Conservation (phyloP, 2,113 vertebrate species). For the Ictidomys tridecemlineatus region DNA sequence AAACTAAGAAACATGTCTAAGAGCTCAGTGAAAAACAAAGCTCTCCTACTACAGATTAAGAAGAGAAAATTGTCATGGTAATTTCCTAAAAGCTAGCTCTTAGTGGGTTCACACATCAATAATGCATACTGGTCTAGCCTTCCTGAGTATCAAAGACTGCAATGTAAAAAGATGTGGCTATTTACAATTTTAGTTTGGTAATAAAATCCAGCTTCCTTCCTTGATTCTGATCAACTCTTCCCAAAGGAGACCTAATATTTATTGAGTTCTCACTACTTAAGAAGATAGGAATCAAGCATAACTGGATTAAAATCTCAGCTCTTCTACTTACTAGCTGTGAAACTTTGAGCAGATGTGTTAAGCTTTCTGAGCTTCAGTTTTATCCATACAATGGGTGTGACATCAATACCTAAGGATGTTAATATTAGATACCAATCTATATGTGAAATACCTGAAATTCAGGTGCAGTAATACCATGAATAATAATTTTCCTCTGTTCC, state of each 20-base stretch:
- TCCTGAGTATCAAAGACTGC: neutral
- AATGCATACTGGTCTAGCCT: neutral
- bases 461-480: neutral
- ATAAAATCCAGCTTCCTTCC: neutral
- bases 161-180: neutral
- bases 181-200: neutral
- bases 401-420: neutral
- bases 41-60: neutral
- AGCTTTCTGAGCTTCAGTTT: neutral
- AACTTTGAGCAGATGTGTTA: neutral
- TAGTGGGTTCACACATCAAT: neutral
- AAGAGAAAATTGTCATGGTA: neutral
- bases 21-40: neutral
- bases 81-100: conserved; percentile 31
- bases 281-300: neutral
- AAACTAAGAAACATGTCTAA: neutral
- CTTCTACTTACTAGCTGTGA: neutral
- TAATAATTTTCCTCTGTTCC: neutral
- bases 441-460: neutral
- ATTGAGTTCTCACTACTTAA: neutral
- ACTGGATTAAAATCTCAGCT: neutral
- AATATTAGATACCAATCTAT: neutral
- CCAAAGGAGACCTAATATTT: neutral
- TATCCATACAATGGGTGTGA: neutral
- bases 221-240: neutral